Evolutionary conservation across 2,797 vertebrate genomes (phyloP).

Genomic region (Cryptoblepharus egeriae): DNA sequence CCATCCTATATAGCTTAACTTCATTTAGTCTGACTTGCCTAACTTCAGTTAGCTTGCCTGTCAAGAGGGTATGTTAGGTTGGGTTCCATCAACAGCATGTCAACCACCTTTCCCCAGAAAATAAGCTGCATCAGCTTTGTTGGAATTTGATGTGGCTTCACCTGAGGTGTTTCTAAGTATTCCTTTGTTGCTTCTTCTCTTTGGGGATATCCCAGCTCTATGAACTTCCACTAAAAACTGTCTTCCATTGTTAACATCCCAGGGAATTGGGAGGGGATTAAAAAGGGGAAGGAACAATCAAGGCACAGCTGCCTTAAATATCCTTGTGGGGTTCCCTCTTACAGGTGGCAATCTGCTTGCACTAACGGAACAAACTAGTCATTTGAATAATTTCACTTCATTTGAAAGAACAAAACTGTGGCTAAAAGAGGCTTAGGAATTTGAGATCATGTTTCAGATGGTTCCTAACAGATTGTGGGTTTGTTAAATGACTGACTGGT

Average conservation of each 20-base stretch:
- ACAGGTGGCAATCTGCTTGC: conserved; percentile 70
- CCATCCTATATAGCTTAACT: conserved; percentile 66
- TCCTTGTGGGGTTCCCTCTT: conserved; percentile 63
- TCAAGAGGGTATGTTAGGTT: conserved; percentile 47
- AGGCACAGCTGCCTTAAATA: conserved; percentile 72
- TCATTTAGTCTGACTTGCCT: too few relatives aligned
- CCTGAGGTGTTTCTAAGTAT: conserved; percentile 59
- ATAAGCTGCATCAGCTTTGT: conserved; percentile 69
- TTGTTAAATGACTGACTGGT: conserved; percentile 75
- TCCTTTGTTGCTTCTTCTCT: conserved; percentile 71
- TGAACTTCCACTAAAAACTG: conserved; percentile 83
- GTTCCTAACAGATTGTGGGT: conserved; percentile 72
- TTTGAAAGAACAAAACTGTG: conserved; percentile 74
- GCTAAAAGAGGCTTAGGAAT: conserved; percentile 69
- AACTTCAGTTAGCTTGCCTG: conserved; percentile 71
- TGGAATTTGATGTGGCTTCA: conserved; percentile 62
- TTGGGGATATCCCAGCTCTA: conserved; percentile 80
- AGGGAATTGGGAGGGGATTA: conserved; percentile 68
- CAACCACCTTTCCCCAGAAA: conserved; percentile 54
- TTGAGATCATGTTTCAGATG: conserved; percentile 71
- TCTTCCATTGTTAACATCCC: conserved; percentile 86
- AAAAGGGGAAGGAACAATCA: conserved; percentile 36
- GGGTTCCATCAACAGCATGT: conserved; percentile 52
- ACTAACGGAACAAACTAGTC: conserved; percentile 69
- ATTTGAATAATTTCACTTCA: conserved; percentile 63